Base-by-base conservation (phyloP, 2,888 invertebrate species). In the Halictus quadricinctus region DNA sequence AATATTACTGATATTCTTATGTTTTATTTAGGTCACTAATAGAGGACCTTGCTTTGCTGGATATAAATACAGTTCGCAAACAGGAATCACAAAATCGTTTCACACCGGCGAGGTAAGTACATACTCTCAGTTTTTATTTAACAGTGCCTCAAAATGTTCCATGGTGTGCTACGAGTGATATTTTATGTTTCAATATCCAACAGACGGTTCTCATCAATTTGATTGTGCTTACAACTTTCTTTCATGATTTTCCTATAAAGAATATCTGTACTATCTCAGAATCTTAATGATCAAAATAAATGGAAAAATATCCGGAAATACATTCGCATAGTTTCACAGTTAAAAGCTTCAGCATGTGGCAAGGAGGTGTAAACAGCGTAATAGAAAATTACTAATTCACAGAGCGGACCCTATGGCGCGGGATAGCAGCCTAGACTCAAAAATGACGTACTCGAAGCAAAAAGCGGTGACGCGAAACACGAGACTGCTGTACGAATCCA, bases 401-500 rank as follows among this genome's bases (percentile, higher is more conserved):
- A 90, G 95, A 86, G 85, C 93, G 80, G 95, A 95, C 72, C 94
- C 94, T 43, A 92, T 92, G 6, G 90, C 91, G 25, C 90, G 91
- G 54, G 93, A 94, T 29, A 86, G 89, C 54, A 77, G 84, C 41
- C 86, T 91, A 48, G 95, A 93, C 91, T 93, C 91, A 88, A 94
- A 91, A 88, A 92, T 91, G 81, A 93, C 91, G 21, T 95, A 91
- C 88, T 94, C 89, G 79, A 95, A 92, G 81, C 93, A 93, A 21
- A 94, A 94, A 84, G 88, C 94, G 48, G 93, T 92, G 4, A 29
- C 29, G 8, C 88, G 93, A 48, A 94, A 93, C 83, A 94, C 94
- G 83, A 93, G 94, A 91, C 92, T 93, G 84, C 92, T 85, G 91
- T 95, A 92, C 92, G 95, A 93, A 93, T 94, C 84, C 88, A 93